A percentile compares a stretch with the other conserved stretches of the same genome.
Conservation (phyloP, 2,888 invertebrate genomes). For the Megastigmus dorsalis region DNA sequence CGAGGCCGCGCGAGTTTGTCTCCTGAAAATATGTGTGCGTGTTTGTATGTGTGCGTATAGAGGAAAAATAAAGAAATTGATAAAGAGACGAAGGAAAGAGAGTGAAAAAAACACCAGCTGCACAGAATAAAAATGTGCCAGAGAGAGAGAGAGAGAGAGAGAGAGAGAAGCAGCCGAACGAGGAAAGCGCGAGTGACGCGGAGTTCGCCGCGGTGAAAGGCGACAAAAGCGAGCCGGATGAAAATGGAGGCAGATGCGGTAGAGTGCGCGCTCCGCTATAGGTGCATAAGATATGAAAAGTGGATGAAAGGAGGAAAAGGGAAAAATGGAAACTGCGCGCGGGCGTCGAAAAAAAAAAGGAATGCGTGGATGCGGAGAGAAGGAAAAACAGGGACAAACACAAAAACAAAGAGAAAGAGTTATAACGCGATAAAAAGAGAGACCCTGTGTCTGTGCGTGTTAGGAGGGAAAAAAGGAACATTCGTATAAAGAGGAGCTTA, state of each 20-base stretch:
- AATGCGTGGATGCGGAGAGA: constrained; percentile 5
- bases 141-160: too few species aligned
- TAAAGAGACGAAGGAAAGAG: too few species aligned
- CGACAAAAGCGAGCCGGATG: background rate
- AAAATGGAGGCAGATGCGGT: constrained; percentile 25
- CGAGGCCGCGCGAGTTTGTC: too few species aligned
- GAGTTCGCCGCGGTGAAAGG: background rate
- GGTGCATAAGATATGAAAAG: constrained; percentile 21
- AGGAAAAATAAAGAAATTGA: too few species aligned
- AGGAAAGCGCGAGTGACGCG: constrained; percentile 14
- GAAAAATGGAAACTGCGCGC: background rate
- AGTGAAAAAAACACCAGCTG: too few species aligned
- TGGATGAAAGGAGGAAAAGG: constrained; percentile 14
- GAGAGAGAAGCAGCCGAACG: too few species aligned
- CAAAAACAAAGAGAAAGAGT: constrained; percentile 3
- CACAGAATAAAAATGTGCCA: too few species aligned
- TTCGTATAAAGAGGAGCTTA: constrained; percentile 11
- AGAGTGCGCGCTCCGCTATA: background rate
- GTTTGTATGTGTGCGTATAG: too few species aligned
- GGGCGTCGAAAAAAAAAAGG: background rate
- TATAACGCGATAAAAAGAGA: constrained; percentile 12
- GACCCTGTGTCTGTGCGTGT: background rate
- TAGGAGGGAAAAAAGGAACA: constrained; percentile 23
- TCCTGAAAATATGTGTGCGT: too few species aligned
- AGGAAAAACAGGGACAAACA: background rate